Evolutionary conservation across 2,797 vertebrate species (phyloP).

Genomic region (Liparis tanakae): DNA sequence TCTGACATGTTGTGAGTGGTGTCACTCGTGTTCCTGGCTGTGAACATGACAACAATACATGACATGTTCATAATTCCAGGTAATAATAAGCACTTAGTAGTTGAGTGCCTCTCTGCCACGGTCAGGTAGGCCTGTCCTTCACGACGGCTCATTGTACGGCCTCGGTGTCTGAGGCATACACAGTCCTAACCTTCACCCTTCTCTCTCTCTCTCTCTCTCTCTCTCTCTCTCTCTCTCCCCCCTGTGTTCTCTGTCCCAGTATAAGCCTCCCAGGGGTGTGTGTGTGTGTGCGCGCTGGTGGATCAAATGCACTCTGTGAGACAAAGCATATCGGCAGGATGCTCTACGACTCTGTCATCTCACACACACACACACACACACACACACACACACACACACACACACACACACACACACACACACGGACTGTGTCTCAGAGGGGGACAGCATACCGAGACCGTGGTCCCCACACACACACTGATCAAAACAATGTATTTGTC

Average conservation of each 20-base stretch:
- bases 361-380: slow-evolving; percentile 67
- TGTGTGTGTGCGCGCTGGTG: slow-evolving; percentile 48
- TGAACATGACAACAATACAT: slow-evolving; percentile 16
- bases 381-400: slow-evolving; percentile 60
- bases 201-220: not conserved
- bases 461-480: slow-evolving; percentile 69
- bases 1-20: slow-evolving; percentile 9
- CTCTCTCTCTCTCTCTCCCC: slow-evolving; percentile 47
- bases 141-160: not conserved
- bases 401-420: slow-evolving; percentile 52
- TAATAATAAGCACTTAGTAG: slow-evolving; percentile 1
- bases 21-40: slow-evolving; percentile 14
- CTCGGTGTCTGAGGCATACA: not conserved
- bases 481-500: slow-evolving; percentile 83
- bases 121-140: not conserved
- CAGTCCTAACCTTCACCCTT: slow-evolving; percentile 75
- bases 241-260: slow-evolving; percentile 70
- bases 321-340: slow-evolving; percentile 79
- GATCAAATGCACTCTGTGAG: slow-evolving; percentile 81
- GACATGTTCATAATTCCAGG: slow-evolving; percentile 1
- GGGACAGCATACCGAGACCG: slow-evolving; percentile 68
- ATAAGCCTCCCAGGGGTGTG: slow-evolving; percentile 56
- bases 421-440: slow-evolving; percentile 64
- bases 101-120: not conserved
- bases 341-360: slow-evolving; percentile 80